Conservation (phyloP, 1,140 invertebrate species). For the Drosophila persimilis region DNA sequence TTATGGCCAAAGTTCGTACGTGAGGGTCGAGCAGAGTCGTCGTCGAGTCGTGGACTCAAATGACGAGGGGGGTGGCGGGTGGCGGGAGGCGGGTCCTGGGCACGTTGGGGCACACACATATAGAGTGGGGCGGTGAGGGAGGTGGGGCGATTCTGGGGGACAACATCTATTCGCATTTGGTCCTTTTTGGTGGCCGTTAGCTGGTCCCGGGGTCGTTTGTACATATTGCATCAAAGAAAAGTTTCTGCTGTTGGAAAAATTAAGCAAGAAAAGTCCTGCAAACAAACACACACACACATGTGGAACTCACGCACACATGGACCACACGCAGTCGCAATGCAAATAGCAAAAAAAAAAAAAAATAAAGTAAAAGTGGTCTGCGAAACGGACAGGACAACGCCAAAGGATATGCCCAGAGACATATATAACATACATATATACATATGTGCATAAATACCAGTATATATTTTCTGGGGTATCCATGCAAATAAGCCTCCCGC, state of each 20-base stretch:
- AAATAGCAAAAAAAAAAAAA: slow-evolving; percentile 43
- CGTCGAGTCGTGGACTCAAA: slow-evolving; percentile 21
- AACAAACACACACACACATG: slow-evolving; percentile 33
- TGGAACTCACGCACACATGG: slow-evolving; percentile 23
- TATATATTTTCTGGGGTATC: not conserved
- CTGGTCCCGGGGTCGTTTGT: slow-evolving; percentile 63
- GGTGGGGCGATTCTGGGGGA: not conserved
- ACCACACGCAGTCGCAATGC: slow-evolving; percentile 68
- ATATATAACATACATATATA: slow-evolving; percentile 4
- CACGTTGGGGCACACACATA: slow-evolving; percentile 15
- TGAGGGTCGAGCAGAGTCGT: slow-evolving; percentile 70
- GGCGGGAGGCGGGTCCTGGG: no score
- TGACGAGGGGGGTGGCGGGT: not conserved
- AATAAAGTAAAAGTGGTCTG: not conserved
- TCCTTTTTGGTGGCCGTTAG: slow-evolving; percentile 59
- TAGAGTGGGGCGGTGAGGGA: no score
- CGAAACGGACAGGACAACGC: slow-evolving; percentile 45
- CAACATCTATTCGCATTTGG: slow-evolving; percentile 41
- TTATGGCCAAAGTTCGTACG: slow-evolving; percentile 81
- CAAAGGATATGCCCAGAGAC: slow-evolving; percentile 41
- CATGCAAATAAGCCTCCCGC: slow-evolving; percentile 22
- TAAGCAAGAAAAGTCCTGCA: slow-evolving; percentile 45
- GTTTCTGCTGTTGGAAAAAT: slow-evolving; percentile 55
- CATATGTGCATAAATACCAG: slow-evolving; percentile 1
- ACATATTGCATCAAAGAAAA: slow-evolving; percentile 81